Evolutionary conservation across 2,113 vertebrate genomes (phyloP).

Genomic region (Alethe diademata): DNA sequence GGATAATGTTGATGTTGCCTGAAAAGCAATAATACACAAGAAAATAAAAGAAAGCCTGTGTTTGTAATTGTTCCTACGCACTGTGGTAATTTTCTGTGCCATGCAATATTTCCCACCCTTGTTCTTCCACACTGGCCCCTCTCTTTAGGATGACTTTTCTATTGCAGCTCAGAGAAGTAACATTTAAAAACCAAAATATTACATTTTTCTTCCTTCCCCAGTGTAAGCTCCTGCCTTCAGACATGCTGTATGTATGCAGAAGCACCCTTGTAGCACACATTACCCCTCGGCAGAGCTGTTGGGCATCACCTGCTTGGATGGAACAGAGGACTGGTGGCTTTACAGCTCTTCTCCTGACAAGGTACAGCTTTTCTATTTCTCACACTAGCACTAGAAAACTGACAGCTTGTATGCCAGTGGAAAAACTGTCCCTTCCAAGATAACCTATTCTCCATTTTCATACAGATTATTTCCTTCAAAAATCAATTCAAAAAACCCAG

Average conservation of each 20-base stretch:
- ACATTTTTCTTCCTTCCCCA: not conserved
- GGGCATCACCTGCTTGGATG: not conserved
- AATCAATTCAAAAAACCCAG: not conserved
- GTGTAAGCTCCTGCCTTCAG: not conserved
- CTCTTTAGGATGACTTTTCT: not conserved
- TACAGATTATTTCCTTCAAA: not conserved
- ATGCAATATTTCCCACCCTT: not conserved
- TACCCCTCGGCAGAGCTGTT: rapidly evolving
- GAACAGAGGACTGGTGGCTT: not conserved
- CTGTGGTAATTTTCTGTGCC: not conserved
- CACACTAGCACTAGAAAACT: not conserved
- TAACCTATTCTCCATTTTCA: not conserved
- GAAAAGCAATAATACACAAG: not conserved
- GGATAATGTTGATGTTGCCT: not conserved
- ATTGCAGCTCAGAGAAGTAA: not conserved
- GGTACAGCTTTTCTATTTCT: not conserved
- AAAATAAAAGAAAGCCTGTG: not conserved
- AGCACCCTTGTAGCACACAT: not conserved
- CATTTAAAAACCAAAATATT: not conserved
- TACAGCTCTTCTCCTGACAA: rapidly evolving
- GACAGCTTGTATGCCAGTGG: not conserved
- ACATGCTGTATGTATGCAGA: rapidly evolving
- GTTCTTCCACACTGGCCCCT: not conserved
- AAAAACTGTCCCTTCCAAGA: not conserved
- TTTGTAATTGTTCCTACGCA: not conserved